phyloP scores from a whole-genome alignment of 2,888 invertebrate genomes.

The Diloba caeruleocephala region DNA sequence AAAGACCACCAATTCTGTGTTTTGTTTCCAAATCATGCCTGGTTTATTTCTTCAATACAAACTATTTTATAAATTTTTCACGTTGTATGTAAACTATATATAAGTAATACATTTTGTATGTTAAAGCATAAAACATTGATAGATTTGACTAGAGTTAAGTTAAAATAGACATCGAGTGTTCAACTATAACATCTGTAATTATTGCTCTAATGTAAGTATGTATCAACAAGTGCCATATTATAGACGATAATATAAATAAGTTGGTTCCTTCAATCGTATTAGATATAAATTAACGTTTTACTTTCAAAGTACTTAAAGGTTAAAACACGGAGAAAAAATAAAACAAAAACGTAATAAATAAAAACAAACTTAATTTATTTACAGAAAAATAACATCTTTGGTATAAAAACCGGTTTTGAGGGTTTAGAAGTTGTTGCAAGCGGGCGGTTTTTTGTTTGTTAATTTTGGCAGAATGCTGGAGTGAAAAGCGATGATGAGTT shows the following conservation, averaged over 20 bases:
- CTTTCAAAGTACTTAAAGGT: slow-evolving; percentile 38
- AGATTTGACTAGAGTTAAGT: slow-evolving; percentile 70
- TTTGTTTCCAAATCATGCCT: no score
- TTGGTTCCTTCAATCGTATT: slow-evolving; percentile 68
- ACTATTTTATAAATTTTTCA: no score
- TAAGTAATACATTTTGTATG: slow-evolving; percentile 60
- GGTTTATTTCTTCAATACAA: no score
- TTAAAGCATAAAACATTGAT: slow-evolving; percentile 72
- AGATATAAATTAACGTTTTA: slow-evolving; percentile 53
- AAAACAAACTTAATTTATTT: slow-evolving; percentile 70
- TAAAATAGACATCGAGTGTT: slow-evolving; percentile 82
- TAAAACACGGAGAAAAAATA: slow-evolving; percentile 54
- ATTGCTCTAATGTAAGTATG: slow-evolving; percentile 82
- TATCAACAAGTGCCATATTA: slow-evolving; percentile 70
- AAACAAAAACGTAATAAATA: slow-evolving; percentile 59
- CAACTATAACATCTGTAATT: slow-evolving; percentile 77
- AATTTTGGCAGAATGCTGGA: slow-evolving; percentile 61
- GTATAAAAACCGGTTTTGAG: slow-evolving; percentile 55
- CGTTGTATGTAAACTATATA: slow-evolving; percentile 54
- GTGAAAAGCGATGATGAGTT: slow-evolving; percentile 77
- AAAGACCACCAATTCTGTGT: no score
- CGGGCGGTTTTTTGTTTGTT: slow-evolving; percentile 66
- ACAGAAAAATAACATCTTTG: slow-evolving; percentile 72
- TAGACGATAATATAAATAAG: slow-evolving; percentile 66
- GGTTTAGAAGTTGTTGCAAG: slow-evolving; percentile 64